These are phyloP conservation scores for Phragmatobia fuliginosa DNA, from an alignment of 2,888 invertebrate species.

Conservation along the genomic window DNA sequence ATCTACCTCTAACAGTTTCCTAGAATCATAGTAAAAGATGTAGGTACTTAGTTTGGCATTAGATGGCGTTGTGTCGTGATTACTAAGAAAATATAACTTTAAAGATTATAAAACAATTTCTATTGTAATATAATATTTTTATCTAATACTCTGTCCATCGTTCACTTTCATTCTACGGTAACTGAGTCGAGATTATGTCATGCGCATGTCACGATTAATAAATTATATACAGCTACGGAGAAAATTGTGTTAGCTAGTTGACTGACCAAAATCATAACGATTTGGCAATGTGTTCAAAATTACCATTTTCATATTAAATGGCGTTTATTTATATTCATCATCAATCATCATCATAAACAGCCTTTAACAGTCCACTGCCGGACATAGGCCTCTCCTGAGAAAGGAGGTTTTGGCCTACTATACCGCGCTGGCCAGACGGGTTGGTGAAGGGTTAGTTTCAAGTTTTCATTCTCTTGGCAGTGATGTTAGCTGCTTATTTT, in stretches of 20 bases:
- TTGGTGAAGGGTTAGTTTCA: too few species aligned
- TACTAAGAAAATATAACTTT: not conserved
- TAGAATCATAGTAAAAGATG: too few species aligned
- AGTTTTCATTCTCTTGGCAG: too few species aligned
- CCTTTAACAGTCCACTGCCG: too few species aligned
- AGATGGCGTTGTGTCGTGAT: too few species aligned
- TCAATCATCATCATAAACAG: too few species aligned
- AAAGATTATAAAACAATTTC: not conserved
- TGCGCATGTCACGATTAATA: not conserved
- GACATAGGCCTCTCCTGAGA: too few species aligned
- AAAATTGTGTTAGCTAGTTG: constrained; percentile 34
- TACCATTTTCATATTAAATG: not conserved
- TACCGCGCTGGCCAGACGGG: too few species aligned
- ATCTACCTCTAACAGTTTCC: too few species aligned
- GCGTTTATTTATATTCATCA: not conserved
- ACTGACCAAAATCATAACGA: constrained; percentile 2
- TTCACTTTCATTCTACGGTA: constrained; percentile 11
- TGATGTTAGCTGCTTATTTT: too few species aligned
- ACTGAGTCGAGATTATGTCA: not conserved
- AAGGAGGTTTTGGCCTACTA: too few species aligned
- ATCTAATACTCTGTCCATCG: not conserved
- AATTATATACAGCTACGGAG: constrained; percentile 19
- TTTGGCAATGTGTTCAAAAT: not conserved
- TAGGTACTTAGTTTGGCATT: too few species aligned
- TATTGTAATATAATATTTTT: not conserved